These are phyloP conservation scores for Sclerodermus sp. DNA, from an alignment of 2,888 invertebrate species.

Conservation along the genomic window DNA sequence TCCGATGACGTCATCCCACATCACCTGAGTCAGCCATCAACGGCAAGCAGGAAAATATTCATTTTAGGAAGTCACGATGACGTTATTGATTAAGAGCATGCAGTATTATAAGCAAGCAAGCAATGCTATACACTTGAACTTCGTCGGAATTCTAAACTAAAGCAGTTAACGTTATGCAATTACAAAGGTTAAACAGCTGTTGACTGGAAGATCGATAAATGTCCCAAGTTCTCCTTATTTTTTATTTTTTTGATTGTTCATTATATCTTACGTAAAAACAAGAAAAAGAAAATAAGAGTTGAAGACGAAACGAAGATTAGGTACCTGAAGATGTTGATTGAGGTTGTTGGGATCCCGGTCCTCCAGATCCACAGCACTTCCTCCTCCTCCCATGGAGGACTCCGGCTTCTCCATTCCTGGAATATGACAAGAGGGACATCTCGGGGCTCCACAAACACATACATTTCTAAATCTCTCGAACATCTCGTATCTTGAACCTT, in stretches of 20 bases:
- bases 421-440: conserved; percentile 27
- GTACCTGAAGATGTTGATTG: conserved; percentile 72
- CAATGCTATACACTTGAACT: too few species aligned
- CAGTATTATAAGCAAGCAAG: too few species aligned
- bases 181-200: too few species aligned
- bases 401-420: conserved; percentile 51
- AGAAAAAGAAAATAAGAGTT: background rate
- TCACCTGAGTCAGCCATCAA: conserved; percentile 60
- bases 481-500: conserved; percentile 20
- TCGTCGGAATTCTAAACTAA: too few species aligned
- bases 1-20: conserved; percentile 73
- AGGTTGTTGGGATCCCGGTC: conserved; percentile 72
- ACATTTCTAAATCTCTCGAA: conserved; percentile 28
- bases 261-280: too few species aligned
- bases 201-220: too few species aligned
- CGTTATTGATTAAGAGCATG: too few species aligned
- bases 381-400: conserved; percentile 49
- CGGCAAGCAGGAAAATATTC: background rate
- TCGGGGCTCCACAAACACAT: conserved; percentile 25
- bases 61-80: too few species aligned
- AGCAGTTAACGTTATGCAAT: too few species aligned
- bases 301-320: conserved; percentile 4
- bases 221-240: too few species aligned
- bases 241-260: too few species aligned
- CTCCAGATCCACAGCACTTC: conserved; percentile 62